Evolutionary conservation across 2,797 vertebrate species (phyloP).

Genomic region (Xyrichtys novacula): DNA sequence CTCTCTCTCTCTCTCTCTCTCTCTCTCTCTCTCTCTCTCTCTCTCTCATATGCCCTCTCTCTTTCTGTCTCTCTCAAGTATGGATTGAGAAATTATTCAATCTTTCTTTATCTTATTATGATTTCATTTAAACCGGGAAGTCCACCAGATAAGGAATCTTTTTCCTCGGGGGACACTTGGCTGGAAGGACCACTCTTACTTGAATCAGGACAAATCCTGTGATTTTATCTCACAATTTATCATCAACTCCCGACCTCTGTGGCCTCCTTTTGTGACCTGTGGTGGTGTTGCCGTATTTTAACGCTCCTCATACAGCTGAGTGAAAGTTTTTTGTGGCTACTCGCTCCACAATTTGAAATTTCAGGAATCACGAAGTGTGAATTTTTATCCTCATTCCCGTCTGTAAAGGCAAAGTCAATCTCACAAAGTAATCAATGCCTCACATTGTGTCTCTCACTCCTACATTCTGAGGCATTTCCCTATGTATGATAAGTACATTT

Average conservation of each 20-base stretch:
- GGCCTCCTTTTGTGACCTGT: slow-evolving; percentile 38
- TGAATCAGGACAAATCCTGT: slow-evolving; percentile 51
- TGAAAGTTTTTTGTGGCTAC: slow-evolving; percentile 11
- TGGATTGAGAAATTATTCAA: slow-evolving; percentile 61
- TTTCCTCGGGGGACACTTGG: slow-evolving; percentile 36
- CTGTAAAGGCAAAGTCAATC: slow-evolving; percentile 51
- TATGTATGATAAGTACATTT: slow-evolving; percentile 76
- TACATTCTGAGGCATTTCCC: slow-evolving; percentile 64
- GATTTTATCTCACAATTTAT: slow-evolving; percentile 62
- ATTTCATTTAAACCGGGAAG: slow-evolving; percentile 73
- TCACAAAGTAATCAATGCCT: slow-evolving; percentile 64
- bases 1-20: slow-evolving; percentile 8
- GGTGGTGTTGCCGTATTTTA: background rate
- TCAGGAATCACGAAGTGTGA: slow-evolving; percentile 55
- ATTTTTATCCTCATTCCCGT: slow-evolving; percentile 52
- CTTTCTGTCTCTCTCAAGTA: slow-evolving; percentile 19
- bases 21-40: slow-evolving; percentile 14
- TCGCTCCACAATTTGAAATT: slow-evolving; percentile 28
- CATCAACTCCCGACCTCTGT: slow-evolving; percentile 33
- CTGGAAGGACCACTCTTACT: slow-evolving; percentile 38
- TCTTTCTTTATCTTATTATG: slow-evolving; percentile 61
- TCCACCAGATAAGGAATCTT: slow-evolving; percentile 60
- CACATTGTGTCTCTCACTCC: slow-evolving; percentile 58
- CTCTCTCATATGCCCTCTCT: slow-evolving; percentile 2
- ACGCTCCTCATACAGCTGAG: slow-evolving; percentile 6